Conservation (phyloP, 2,113 vertebrate species). For the Antigone vipio region DNA sequence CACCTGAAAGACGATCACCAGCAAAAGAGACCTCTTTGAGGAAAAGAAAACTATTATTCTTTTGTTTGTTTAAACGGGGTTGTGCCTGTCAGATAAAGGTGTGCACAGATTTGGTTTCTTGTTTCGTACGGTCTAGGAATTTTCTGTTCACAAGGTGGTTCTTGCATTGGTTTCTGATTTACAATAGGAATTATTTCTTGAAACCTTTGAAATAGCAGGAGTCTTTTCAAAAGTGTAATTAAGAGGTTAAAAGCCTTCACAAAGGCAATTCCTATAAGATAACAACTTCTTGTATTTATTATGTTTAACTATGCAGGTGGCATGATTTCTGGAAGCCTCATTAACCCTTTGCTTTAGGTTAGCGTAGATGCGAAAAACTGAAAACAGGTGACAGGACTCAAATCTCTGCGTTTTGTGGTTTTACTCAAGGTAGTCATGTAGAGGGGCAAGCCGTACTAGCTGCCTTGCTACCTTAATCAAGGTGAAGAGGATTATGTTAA, state of each 20-base stretch:
- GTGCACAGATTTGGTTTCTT: slow-evolving; percentile 73
- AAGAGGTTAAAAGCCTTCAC: slow-evolving; percentile 55
- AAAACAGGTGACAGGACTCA: background rate
- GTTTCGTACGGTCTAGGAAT: slow-evolving; percentile 53
- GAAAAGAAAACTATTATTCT: slow-evolving; percentile 73
- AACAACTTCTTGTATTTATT: slow-evolving; percentile 11
- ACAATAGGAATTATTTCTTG: slow-evolving; percentile 62
- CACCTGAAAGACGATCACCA: slow-evolving; percentile 69
- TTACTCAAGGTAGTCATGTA: background rate
- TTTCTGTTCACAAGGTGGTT: slow-evolving; percentile 69
- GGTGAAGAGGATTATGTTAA: background rate
- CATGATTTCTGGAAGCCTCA: background rate
- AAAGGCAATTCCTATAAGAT: slow-evolving; percentile 35
- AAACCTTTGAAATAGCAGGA: slow-evolving; percentile 57
- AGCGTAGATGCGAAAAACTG: background rate
- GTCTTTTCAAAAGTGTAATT: slow-evolving; percentile 43
- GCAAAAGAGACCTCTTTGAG: slow-evolving; percentile 68
- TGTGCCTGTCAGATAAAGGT: slow-evolving; percentile 72
- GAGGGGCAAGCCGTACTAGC: background rate
- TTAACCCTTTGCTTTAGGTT: slow-evolving; percentile 21
- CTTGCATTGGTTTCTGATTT: slow-evolving; percentile 62
- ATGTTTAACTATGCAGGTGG: slow-evolving; percentile 23
- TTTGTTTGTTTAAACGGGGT: slow-evolving; percentile 73
- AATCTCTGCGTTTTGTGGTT: background rate
- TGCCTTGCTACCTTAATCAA: background rate